phyloP scores from a whole-genome alignment of 2,888 invertebrate genomes.

The Altica lythri region DNA sequence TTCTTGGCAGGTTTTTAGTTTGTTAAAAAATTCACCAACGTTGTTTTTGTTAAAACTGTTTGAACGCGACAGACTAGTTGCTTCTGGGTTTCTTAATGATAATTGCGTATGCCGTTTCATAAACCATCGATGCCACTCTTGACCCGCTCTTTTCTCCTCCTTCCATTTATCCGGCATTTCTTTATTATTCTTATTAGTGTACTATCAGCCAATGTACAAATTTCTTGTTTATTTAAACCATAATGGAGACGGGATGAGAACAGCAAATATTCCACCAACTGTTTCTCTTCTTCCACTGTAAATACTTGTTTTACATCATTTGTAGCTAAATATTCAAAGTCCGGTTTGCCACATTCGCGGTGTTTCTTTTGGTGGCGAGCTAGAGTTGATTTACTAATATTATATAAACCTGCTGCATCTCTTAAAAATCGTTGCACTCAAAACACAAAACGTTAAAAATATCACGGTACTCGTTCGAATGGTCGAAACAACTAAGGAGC shows the following conservation, averaged over 20 bases:
- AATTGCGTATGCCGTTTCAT: neutral
- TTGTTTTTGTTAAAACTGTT: neutral
- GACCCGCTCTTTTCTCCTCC: neutral
- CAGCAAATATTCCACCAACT: neutral
- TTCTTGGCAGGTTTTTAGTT: neutral
- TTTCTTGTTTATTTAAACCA: neutral
- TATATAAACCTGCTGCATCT: no score
- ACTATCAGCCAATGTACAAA: neutral
- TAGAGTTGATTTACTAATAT: slow-evolving; percentile 3
- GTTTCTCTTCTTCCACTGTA: neutral
- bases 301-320: neutral
- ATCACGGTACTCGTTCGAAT: no score
- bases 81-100: neutral
- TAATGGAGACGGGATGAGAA: neutral
- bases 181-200: neutral
- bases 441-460: no score
- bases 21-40: neutral
- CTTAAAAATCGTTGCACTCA: no score
- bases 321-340: neutral
- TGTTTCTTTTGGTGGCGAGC: neutral
- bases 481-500: no score
- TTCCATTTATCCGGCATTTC: neutral
- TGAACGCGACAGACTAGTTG: neutral
- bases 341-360: neutral
- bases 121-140: neutral